Percentiles rank a stretch among this genome's conserved stretches.
These are phyloP conservation scores for Melanophora roralis DNA, from an alignment of 2,888 invertebrate genomes.

Conservation along the genomic window DNA sequence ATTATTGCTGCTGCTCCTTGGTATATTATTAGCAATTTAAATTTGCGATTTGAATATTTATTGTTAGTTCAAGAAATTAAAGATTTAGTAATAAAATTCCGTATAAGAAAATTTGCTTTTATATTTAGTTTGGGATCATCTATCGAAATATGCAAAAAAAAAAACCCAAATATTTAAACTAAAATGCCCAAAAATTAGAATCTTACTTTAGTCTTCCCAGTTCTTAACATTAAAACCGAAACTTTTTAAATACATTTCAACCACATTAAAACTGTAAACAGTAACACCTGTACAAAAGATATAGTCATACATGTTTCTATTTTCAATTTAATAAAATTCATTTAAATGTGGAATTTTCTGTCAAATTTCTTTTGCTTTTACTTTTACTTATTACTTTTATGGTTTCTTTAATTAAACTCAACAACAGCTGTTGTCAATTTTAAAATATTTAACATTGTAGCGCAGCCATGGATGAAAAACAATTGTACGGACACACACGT, in stretches of 20 bases:
- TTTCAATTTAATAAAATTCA: background rate
- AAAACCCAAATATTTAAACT: no score
- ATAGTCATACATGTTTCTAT: background rate
- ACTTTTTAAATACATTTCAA: background rate
- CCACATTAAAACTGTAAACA: background rate
- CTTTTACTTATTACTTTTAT: slow-evolving; percentile 45
- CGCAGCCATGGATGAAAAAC: background rate
- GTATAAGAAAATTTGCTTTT: no score
- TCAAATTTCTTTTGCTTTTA: slow-evolving; percentile 37
- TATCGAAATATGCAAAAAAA: no score
- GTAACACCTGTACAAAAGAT: background rate
- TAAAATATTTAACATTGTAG: slow-evolving; percentile 6
- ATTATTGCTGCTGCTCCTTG: no score
- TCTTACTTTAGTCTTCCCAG: no score
- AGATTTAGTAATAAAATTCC: no score
- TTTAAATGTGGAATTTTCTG: slow-evolving; percentile 29
- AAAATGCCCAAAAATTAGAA: no score
- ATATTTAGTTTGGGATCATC: no score
- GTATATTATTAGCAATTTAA: no score
- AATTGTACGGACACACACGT: background rate
- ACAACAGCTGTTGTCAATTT: slow-evolving; percentile 41
- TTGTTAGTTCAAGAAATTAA: no score
- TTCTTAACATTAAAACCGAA: background rate
- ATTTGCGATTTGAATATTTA: no score
- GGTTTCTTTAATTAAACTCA: slow-evolving; percentile 45